These are phyloP conservation scores for Corvus hawaiiensis DNA, from an alignment of 2,113 vertebrate species.

Conservation along the genomic window DNA sequence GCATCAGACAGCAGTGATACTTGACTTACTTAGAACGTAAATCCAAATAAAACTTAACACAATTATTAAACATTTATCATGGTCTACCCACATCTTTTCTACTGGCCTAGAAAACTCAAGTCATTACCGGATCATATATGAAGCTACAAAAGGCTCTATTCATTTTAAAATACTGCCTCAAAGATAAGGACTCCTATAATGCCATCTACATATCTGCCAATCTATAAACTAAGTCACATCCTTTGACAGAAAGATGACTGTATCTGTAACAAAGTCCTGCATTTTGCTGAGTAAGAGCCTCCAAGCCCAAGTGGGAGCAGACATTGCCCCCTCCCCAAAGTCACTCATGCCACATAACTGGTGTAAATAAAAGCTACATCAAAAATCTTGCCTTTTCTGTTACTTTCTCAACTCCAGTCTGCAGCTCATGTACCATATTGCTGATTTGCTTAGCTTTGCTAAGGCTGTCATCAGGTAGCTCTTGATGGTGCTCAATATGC, in stretches of 20 bases:
- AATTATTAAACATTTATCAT: background rate
- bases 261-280: background rate
- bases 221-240: background rate
- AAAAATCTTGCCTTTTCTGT: conserved; percentile 72
- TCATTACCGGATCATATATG: background rate
- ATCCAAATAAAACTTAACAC: background rate
- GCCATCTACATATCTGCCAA: background rate
- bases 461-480: conserved; percentile 71
- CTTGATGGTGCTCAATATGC: conserved; percentile 64
- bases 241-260: background rate
- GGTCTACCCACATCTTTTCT: background rate
- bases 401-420: conserved; percentile 77
- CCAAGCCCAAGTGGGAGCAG: background rate
- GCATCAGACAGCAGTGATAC: background rate
- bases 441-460: conserved; percentile 80
- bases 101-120: background rate
- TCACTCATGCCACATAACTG: background rate
- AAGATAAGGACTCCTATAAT: background rate
- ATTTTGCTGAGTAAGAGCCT: background rate
- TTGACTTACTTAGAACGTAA: background rate
- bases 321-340: accelerated
- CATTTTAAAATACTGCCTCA: background rate
- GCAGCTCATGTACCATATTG: conserved; percentile 78
- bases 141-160: background rate
- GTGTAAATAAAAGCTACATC: background rate